Evolutionary conservation across 2,113 vertebrate species (phyloP).

Genomic region (Heterotis niloticus): DNA sequence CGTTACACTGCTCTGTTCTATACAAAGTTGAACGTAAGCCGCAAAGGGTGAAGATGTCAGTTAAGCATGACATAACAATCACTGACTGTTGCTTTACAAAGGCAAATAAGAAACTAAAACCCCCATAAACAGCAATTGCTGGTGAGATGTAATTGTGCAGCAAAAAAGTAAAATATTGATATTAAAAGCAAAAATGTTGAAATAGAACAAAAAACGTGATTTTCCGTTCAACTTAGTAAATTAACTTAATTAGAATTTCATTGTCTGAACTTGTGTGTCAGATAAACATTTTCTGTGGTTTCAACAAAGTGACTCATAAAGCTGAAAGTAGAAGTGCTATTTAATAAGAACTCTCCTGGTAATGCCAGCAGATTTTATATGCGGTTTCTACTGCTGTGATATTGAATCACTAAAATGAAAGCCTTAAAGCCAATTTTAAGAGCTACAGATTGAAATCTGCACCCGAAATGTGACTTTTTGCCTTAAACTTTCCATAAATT

Average conservation of each 20-base stretch:
- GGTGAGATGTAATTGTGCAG: no score
- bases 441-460: not conserved
- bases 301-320: no score
- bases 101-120: no score
- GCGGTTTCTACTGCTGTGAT: not conserved
- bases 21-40: no score
- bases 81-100: no score
- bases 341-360: not conserved
- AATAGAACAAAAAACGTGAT: not conserved
- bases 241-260: not conserved
- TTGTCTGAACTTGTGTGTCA: not conserved
- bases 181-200: not conserved
- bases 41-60: no score
- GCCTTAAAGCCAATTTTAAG: not conserved
- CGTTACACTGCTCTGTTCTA: no score
- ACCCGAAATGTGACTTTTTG: constrained; percentile 1
- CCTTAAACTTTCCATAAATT: not conserved
- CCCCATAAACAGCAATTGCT: no score
- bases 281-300: not conserved
- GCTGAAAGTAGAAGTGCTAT: not conserved
- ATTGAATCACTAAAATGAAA: not conserved
- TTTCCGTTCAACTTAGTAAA: not conserved
- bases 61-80: no score
- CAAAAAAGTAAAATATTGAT: not conserved
- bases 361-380: not conserved